These are phyloP conservation scores for Trididemnum nubilum DNA, from an alignment of 23 tunicate genomes.

Conservation along the genomic window DNA sequence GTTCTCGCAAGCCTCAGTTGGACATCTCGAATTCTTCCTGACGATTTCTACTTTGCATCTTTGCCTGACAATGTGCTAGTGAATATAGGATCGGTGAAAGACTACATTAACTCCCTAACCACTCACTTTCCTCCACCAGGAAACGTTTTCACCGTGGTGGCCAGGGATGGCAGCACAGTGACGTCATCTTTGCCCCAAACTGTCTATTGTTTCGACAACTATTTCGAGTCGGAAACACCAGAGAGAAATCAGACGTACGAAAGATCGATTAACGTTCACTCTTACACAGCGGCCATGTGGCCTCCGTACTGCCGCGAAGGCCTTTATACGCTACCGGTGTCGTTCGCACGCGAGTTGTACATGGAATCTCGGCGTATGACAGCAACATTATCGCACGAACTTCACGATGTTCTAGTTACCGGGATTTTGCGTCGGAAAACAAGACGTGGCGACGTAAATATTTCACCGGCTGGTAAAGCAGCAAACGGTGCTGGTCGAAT, in stretches of 20 bases:
- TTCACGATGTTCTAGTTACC: slow-evolving; percentile 58
- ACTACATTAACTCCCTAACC: neutral
- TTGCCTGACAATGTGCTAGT: slow-evolving; percentile 53
- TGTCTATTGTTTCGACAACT: slow-evolving; percentile 45
- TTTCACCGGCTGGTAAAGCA: neutral
- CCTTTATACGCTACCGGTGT: slow-evolving; percentile 40
- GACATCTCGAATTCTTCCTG: slow-evolving; percentile 48
- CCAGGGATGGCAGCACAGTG: slow-evolving; percentile 32
- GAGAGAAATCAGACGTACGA: neutral
- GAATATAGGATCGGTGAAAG: slow-evolving; percentile 33
- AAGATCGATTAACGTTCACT: slow-evolving; percentile 5
- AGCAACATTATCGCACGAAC: slow-evolving; percentile 23
- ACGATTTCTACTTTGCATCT: slow-evolving; percentile 50
- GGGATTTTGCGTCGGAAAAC: slow-evolving; percentile 71
- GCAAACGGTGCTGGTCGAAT: neutral
- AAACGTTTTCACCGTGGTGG: neutral
- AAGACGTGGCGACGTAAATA: slow-evolving; percentile 57
- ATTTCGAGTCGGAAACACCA: slow-evolving; percentile 18
- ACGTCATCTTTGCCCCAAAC: slow-evolving; percentile 40
- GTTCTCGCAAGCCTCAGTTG: slow-evolving; percentile 49
- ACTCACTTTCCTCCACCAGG: slow-evolving; percentile 17
- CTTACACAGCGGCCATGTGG: slow-evolving; percentile 36
- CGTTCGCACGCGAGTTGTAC: slow-evolving; percentile 47
- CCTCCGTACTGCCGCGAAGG: slow-evolving; percentile 69
- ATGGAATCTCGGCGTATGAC: slow-evolving; percentile 14